Conservation (phyloP, 2,797 vertebrate species). For the Setipinna tenuifilis region DNA sequence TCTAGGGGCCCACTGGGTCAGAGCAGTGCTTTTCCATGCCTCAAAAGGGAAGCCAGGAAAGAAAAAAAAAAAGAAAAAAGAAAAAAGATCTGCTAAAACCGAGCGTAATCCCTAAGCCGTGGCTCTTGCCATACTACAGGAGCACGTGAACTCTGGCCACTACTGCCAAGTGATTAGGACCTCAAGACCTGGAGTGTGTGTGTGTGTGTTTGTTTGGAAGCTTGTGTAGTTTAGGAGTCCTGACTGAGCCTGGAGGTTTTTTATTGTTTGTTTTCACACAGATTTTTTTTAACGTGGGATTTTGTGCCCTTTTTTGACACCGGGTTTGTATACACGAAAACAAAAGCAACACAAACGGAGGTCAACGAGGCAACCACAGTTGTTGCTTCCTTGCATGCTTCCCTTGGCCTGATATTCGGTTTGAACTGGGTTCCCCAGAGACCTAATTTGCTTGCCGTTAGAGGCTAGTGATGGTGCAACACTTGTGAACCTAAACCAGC, state of each 20-base stretch:
- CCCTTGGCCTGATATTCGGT: background rate
- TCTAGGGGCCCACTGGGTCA: constrained; percentile 20
- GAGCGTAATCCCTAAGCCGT: constrained; percentile 10
- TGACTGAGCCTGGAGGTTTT: background rate
- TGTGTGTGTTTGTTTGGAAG: background rate
- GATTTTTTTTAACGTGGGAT: background rate
- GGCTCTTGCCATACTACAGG: background rate
- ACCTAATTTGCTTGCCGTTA: background rate
- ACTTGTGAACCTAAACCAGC: background rate
- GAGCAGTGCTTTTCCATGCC: constrained; percentile 9
- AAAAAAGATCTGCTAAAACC: background rate
- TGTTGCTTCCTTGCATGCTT: background rate
- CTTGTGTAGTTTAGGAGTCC: background rate
- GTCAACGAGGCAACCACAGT: background rate
- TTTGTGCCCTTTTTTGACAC: background rate
- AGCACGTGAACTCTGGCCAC: background rate
- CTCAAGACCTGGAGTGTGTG: background rate
- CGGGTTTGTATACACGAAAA: background rate
- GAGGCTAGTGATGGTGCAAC: background rate
- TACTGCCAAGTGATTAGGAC: background rate
- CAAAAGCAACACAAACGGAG: background rate
- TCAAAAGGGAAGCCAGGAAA: background rate
- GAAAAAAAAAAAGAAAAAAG: background rate
- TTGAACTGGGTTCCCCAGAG: background rate
- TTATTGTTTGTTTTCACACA: background rate